Evolutionary conservation across 2,888 invertebrate species (phyloP).

Genomic region (Drosophila parthenogenetica): DNA sequence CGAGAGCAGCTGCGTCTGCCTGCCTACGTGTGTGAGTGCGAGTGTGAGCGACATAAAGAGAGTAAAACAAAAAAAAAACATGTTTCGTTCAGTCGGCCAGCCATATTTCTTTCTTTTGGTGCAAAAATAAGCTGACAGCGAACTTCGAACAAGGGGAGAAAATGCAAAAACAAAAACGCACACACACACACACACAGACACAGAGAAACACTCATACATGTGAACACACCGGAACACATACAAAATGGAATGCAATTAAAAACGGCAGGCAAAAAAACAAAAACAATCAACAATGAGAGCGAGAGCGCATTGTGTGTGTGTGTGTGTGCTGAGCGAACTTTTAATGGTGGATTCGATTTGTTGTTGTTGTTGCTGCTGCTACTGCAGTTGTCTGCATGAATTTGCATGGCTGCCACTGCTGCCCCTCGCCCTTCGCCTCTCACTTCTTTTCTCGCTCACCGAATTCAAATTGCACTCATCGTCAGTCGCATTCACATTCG

Average conservation of each 20-base stretch:
- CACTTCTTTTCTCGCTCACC: background rate
- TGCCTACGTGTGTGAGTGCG: constrained; percentile 3
- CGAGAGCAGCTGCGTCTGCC: background rate
- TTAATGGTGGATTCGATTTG: constrained; percentile 81
- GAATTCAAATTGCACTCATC: constrained; percentile 57
- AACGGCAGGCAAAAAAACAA: constrained; percentile 77
- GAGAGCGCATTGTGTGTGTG: constrained; percentile 31
- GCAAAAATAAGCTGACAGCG: constrained; percentile 49
- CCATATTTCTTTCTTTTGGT: constrained; percentile 58
- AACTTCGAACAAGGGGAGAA: constrained; percentile 45
- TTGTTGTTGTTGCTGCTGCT: constrained; percentile 34
- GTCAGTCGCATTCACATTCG: constrained; percentile 41
- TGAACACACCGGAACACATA: constrained; percentile 39
- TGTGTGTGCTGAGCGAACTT: constrained; percentile 51
- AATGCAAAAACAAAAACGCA: constrained; percentile 32
- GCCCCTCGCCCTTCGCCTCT: constrained; percentile 5
- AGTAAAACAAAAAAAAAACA: constrained; percentile 33
- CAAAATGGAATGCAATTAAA: constrained; percentile 80
- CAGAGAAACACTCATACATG: constrained; percentile 19
- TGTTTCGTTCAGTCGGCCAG: constrained; percentile 58
- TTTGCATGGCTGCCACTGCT: constrained; percentile 74
- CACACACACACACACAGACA: constrained; percentile 14
- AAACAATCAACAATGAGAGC: constrained; percentile 37
- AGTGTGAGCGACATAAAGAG: constrained; percentile 8
- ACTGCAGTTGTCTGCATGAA: constrained; percentile 61